Conservation (phyloP, 1,140 invertebrate genomes). For the Aphelenchoides besseyi region DNA sequence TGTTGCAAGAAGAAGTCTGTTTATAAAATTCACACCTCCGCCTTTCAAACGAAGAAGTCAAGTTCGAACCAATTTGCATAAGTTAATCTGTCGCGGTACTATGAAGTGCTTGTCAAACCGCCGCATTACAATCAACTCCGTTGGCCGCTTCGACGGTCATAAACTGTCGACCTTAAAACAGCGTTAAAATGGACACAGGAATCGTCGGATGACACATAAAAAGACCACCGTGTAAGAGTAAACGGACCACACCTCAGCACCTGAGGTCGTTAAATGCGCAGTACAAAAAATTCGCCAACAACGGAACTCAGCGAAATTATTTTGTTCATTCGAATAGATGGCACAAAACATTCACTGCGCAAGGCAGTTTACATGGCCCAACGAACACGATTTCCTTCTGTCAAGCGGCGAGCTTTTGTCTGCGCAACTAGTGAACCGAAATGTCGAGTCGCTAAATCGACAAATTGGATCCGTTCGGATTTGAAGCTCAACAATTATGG, state of each 20-base stretch:
- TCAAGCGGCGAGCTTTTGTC: background rate
- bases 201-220: background rate
- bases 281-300: conserved; percentile 2
- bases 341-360: too few species aligned
- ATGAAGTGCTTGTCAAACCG: too few species aligned
- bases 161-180: background rate
- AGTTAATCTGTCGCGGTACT: too few species aligned
- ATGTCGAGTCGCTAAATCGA: background rate
- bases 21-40: too few species aligned
- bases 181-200: background rate
- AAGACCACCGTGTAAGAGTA: background rate
- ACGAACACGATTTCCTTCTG: background rate
- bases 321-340: too few species aligned
- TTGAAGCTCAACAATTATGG: too few species aligned
- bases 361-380: background rate
- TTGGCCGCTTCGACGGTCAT: background rate
- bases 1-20: too few species aligned
- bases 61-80: too few species aligned
- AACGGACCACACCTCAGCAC: background rate
- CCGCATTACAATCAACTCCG: conserved; percentile 5
- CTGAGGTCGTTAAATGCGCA: background rate
- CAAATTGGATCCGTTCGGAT: background rate
- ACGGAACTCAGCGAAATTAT: too few species aligned
- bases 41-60: too few species aligned
- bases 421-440: background rate